phyloP scores from a whole-genome alignment of 1,140 invertebrate genomes.

The Antheraea mylitta region DNA sequence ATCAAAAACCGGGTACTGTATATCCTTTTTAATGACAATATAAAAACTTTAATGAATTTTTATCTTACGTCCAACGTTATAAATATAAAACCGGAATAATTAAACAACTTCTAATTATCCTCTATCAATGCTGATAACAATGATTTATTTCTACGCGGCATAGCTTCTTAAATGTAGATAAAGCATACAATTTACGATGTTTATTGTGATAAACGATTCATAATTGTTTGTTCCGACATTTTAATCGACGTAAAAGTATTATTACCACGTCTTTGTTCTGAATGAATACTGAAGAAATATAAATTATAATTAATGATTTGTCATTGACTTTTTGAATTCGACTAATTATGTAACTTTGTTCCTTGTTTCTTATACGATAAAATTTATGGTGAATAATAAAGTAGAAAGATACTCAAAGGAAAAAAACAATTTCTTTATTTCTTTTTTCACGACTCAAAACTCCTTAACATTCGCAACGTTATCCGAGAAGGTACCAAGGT shows the following conservation, averaged over 20 bases:
- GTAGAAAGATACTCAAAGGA: background rate
- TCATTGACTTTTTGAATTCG: background rate
- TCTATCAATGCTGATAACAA: conserved; percentile 62
- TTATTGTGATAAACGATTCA: conserved; percentile 57
- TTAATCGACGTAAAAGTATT: conserved; percentile 39
- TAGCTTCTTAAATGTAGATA: conserved; percentile 47
- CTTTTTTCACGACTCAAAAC: conserved; percentile 17
- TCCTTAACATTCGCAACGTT: conserved; percentile 25
- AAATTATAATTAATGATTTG: too few species aligned
- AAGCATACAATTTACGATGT: conserved; percentile 56
- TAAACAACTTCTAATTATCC: conserved; percentile 71
- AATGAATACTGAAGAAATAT: conserved; percentile 16
- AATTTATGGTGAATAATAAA: too few species aligned
- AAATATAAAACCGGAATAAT: conserved; percentile 53
- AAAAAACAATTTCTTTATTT: conserved; percentile 10
- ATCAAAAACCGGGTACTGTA: too few species aligned
- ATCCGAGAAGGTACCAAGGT: conserved; percentile 37
- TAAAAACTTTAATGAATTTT: conserved; percentile 14
- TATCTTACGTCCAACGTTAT: conserved; percentile 12
- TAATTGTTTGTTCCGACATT: conserved; percentile 53
- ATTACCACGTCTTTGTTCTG: conserved; percentile 25
- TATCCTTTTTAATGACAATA: conserved; percentile 9
- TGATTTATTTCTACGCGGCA: conserved; percentile 57
- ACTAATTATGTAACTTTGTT: background rate
- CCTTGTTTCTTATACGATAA: too few species aligned